phyloP scores from a whole-genome alignment of 2,113 vertebrate species.

The Cygnus atratus region DNA sequence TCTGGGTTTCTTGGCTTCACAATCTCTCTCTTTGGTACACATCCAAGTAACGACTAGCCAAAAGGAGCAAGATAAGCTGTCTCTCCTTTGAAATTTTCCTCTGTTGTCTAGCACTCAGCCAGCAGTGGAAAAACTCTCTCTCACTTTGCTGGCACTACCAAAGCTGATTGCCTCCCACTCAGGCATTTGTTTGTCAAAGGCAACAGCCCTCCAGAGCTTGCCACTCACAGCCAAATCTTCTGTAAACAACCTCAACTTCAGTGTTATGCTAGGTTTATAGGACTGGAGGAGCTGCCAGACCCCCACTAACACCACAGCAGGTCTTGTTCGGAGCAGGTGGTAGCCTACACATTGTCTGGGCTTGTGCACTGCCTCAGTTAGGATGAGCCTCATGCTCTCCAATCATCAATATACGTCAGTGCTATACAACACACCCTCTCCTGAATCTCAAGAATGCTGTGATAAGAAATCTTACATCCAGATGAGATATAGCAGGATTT shows the following conservation, averaged over 20 bases:
- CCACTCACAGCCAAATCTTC: background rate
- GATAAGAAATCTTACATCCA: background rate
- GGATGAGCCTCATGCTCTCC: background rate
- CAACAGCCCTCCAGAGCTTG: background rate
- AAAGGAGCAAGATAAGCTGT: background rate
- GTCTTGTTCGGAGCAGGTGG: background rate
- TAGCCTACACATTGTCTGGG: rapidly evolving
- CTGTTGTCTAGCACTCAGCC: background rate
- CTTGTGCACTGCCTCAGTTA: rapidly evolving
- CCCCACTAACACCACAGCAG: background rate
- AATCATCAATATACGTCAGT: background rate
- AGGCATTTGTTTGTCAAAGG: background rate
- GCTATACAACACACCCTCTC: background rate
- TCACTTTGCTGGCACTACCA: background rate
- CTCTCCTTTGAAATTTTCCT: background rate
- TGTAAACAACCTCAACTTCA: background rate
- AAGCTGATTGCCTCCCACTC: background rate
- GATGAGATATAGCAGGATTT: background rate
- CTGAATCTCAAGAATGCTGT: background rate
- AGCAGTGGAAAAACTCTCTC: background rate
- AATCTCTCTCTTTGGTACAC: background rate
- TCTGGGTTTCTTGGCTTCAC: background rate
- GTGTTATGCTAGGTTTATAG: background rate
- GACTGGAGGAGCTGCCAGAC: background rate
- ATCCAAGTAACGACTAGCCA: background rate